Evolutionary conservation across 2,113 vertebrate species (phyloP), one percentile per base, ranked within the genome.

Genomic region (Mastomys natalensis): DNA sequence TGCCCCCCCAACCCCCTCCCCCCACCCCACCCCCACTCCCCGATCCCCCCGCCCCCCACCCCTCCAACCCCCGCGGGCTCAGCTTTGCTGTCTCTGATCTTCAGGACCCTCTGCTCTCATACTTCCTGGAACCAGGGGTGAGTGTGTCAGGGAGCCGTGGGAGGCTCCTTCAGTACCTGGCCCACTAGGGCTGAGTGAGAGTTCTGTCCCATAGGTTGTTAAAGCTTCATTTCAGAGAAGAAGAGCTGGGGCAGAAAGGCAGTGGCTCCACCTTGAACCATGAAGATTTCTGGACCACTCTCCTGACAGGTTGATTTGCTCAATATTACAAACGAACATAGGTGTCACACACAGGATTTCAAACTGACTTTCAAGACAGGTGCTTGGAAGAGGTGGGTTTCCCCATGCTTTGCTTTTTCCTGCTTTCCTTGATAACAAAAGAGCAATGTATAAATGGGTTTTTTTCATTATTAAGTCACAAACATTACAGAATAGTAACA

Each of bases 401-500:
- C 11, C 91, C 43, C 88, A 43, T 10, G 15, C 9, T 58, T 78
- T 94, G 84, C 0, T 84, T 43, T 73, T 73, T 60, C 48, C 34
- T 64, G 48, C 7, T 45, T 76, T 91, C 74, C 94, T 87, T 68
- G 37, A 58, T 22, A 87, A 66, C 45, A 94, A 94, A 86, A 77
- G n/a, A 81, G 74, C 74, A 85, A 93, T 45, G 19, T 24, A 15
- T 19, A 31, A 26, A 37, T 77, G 15, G 34, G 78, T 1, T 72
- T 68, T n/a, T 26, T 40, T 40, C 72, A 9, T 43, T 66, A 29
- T 74, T 51, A 93, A 72, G n/a, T 45, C 58, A 80, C 16, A 90
- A 55, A 87, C 21, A 53, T 72, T 31, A 74, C 55, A 78, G 48
- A 89, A 85, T 37, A 90, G n/a, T 92, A 72, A 40, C 53, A 89